These are phyloP conservation scores for Sinocyclocheilus maitianheensis DNA, from an alignment of 2,113 vertebrate species.

Conservation along the genomic window DNA sequence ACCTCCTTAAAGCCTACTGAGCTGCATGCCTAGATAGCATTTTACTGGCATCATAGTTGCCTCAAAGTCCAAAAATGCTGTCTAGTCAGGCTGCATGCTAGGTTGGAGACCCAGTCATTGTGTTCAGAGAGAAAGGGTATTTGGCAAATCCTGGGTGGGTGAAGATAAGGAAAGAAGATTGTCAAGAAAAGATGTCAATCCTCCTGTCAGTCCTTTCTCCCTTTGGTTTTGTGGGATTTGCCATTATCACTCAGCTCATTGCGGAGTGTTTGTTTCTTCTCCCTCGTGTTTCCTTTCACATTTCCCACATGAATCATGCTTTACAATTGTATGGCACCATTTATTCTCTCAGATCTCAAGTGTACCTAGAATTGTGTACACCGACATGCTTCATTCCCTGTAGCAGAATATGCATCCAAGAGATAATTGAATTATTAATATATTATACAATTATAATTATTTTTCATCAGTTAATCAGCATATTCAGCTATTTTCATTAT, in stretches of 20 bases:
- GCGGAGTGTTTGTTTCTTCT: not conserved
- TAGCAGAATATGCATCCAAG: not conserved
- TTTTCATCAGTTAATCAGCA: not conserved
- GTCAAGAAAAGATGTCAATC: conserved; percentile 15
- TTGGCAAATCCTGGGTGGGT: not conserved
- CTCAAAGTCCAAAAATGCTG: not conserved
- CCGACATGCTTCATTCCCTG: not conserved
- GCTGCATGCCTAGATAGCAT: conserved; percentile 5
- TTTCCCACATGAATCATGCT: not conserved
- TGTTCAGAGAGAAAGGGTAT: not conserved
- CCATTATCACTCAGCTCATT: not conserved
- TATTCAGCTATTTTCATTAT: not conserved
- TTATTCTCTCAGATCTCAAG: not conserved
- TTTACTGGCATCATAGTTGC: not conserved
- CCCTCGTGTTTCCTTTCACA: not conserved
- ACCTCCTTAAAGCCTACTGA: not conserved
- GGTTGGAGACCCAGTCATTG: not conserved
- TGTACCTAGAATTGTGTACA: not conserved
- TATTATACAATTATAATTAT: not conserved
- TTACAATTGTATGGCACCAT: conserved; percentile 8
- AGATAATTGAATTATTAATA: not conserved
- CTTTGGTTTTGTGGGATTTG: not conserved
- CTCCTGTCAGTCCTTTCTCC: conserved; percentile 13
- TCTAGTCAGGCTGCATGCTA: not conserved
- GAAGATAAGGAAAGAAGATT: not conserved